A percentile compares a stretch with the other conserved stretches of the same genome.
Conservation (phyloP, 2,797 vertebrate species). For the Anolis apletophallus region DNA sequence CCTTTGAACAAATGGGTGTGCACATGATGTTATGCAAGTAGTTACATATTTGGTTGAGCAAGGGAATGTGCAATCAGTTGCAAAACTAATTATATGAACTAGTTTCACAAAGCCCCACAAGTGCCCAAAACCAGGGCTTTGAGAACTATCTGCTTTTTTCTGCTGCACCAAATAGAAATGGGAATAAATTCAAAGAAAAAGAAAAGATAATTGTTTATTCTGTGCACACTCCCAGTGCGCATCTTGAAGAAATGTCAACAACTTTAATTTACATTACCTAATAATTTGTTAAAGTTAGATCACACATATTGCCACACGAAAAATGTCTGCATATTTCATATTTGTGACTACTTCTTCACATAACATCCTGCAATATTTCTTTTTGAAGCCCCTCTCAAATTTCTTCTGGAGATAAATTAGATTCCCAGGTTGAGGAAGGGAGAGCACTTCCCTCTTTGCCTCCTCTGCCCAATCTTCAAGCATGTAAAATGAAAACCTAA, state of each 20-base stretch:
- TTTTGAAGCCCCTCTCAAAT: constrained; percentile 35
- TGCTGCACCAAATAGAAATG: constrained; percentile 29
- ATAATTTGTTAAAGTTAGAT: not conserved
- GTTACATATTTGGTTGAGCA: not conserved
- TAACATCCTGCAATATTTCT: constrained; percentile 33
- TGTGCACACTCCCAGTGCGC: not conserved
- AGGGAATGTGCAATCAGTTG: not conserved
- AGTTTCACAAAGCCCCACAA: not conserved
- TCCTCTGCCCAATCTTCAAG: not conserved
- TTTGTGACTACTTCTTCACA: not conserved
- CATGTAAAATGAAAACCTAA: constrained; percentile 28
- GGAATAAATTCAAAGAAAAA: not conserved
- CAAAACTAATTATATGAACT: not conserved
- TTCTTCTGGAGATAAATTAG: constrained; percentile 38
- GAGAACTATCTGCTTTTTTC: constrained; percentile 26
- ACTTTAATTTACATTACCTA: constrained; percentile 6
- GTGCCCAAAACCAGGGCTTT: constrained; percentile 1
- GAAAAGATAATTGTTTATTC: not conserved
- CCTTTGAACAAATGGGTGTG: too few species aligned
- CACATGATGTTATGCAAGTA: too few species aligned
- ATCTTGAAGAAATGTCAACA: constrained; percentile 7
- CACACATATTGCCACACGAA: not conserved
- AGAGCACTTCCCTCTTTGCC: constrained; percentile 25
- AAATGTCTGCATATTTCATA: not conserved
- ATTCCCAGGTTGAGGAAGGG: constrained; percentile 32